Percentiles rank a stretch among this genome's conserved stretches.
Evolutionary conservation across 2,113 vertebrate species (phyloP).

Genomic region (Nothocercus nigrocapillus): DNA sequence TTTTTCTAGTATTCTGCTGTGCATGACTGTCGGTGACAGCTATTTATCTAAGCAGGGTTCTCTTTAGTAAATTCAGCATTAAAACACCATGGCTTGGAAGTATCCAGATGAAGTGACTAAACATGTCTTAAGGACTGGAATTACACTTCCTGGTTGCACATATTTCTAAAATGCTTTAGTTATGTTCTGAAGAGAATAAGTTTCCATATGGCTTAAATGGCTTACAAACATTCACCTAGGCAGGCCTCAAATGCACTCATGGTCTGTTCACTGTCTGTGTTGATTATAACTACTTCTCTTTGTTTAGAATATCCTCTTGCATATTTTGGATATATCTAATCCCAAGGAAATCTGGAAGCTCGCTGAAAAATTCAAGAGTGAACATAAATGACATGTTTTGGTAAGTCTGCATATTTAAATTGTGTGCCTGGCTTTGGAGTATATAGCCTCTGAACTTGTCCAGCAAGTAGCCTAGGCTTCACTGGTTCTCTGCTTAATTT

Average conservation of each 20-base stretch:
- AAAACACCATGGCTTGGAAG: background rate
- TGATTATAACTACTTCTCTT: background rate
- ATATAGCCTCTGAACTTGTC: background rate
- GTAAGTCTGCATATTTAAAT: slow-evolving; percentile 56
- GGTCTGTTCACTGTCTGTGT: background rate
- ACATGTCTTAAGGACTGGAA: background rate
- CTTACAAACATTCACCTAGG: background rate
- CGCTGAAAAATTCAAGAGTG: slow-evolving; percentile 79
- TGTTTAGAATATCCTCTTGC: slow-evolving; percentile 82
- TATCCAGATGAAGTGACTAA: background rate
- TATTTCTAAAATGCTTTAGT: background rate
- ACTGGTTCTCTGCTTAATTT: background rate
- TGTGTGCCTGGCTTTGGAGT: background rate
- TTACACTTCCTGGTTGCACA: background rate
- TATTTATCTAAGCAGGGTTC: background rate
- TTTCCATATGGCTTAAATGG: background rate
- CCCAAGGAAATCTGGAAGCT: slow-evolving; percentile 85
- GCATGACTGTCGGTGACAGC: background rate
- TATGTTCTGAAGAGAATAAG: background rate
- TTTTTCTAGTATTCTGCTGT: background rate
- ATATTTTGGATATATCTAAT: slow-evolving; percentile 84
- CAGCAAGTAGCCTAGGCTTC: background rate
- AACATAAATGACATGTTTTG: slow-evolving; percentile 81
- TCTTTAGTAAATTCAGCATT: background rate
- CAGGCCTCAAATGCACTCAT: background rate